These are phyloP conservation scores for Torymus texanus DNA, from an alignment of 2,888 invertebrate species.

Conservation along the genomic window DNA sequence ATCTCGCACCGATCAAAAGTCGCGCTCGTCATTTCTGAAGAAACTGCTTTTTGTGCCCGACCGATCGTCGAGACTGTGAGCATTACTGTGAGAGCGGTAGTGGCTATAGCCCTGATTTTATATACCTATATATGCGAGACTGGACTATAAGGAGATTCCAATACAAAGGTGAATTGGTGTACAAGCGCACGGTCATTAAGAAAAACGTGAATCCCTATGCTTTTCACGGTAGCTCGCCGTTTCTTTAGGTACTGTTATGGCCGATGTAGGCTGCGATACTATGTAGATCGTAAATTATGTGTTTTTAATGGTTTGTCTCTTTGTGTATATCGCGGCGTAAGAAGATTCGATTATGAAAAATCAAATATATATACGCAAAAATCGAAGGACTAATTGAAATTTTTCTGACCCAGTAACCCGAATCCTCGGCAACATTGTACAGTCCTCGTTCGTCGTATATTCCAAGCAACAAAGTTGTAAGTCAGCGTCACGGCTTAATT, in stretches of 20 bases:
- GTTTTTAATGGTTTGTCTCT: too few species aligned
- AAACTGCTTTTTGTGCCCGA: slow-evolving; percentile 46
- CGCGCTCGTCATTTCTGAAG: slow-evolving; percentile 31
- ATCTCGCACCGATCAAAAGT: slow-evolving; percentile 52
- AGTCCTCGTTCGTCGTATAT: neutral
- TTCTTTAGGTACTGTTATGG: too few species aligned
- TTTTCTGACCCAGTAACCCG: neutral
- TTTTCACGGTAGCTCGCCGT: neutral
- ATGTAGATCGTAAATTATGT: too few species aligned
- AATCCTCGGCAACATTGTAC: neutral
- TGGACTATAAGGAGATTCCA: neutral
- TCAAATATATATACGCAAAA: too few species aligned
- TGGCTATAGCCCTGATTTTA: neutral
- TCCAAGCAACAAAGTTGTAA: neutral
- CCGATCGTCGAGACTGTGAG: neutral
- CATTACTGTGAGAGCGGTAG: slow-evolving; percentile 18
- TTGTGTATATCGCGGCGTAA: too few species aligned
- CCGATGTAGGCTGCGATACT: too few species aligned
- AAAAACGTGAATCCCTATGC: slow-evolving; percentile 38
- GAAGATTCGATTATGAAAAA: too few species aligned
- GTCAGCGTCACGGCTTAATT: slow-evolving; percentile 14
- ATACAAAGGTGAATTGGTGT: neutral
- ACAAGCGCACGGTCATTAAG: neutral
- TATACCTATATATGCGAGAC: too few species aligned
- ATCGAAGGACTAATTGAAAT: too few species aligned